Base-by-base conservation (phyloP, 2,888 invertebrate genomes). In the Polymixis lichenea region DNA sequence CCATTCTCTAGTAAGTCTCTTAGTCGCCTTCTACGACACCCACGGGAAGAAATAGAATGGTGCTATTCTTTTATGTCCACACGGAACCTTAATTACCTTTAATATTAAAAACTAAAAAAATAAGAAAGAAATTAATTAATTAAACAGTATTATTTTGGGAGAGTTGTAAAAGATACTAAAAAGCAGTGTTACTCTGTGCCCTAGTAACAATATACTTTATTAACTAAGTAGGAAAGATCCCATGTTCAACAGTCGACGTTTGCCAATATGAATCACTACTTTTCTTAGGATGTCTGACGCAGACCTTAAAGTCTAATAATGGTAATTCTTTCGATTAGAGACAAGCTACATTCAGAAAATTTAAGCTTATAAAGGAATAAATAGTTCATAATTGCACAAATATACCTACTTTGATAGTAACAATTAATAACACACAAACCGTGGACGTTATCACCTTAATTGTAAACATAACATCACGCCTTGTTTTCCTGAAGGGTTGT, bases 211-310 rank as follows among this genome's bases (percentile, higher is more conserved):
- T 3, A 15, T n/a, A n/a, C n/a, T 28, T 11, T 19, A 19, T 25
- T 25, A 43, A 66, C 17, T 67, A 11, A 28, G 17, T 17, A 13
- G 11, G 17, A 46, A 15, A 25, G 1, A 49, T 17, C 15, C 7
- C 2, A 38, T 15, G n/a, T 15, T 43, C 13, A 72, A 11, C 17
- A n/a, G 22, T 55, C 43, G 28, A 43, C 28, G 3, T 15, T 43
- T 43, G 77, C 77, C 51, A 77, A 61, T 28, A n/a, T 77, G 61
- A 77, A 74, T 77, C 43, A 74, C 28, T 6, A 32, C 7, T n/a
- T 53, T 60, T 60, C 75, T 6, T 8, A 25, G 19, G 4, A 51
- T 7, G 28, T 28, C 51, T 51, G 77, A 74, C 60, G n/a, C n/a
- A n/a, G n/a, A n/a, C n/a, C n/a, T n/a, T n/a, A 17, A 73, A 28